Base-by-base conservation (phyloP, 2,113 vertebrate genomes). In the Channa argus region DNA sequence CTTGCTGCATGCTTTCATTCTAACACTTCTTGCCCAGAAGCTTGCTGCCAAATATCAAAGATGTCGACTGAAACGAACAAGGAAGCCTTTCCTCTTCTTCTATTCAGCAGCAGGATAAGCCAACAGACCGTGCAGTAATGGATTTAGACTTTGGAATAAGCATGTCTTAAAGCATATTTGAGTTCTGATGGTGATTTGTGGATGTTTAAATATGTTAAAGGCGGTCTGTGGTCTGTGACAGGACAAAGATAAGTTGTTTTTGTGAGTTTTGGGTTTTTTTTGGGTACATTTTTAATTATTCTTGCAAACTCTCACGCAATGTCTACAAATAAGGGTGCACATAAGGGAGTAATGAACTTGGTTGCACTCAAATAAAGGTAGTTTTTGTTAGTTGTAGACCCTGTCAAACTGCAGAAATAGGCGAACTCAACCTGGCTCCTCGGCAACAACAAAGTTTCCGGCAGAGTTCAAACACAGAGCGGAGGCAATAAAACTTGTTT, bases 21-120 rank as follows among this genome's bases (percentile, higher is more conserved):
- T 62, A 71, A 72, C 52, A 51, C 51, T 39, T 59, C 79, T 85
- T 85, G 68, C 78, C 86, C 63, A 7, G 71, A 77, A 84, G 79
- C 82, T 82, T 36, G 61, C 73, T 59, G 62, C 56, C 53, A 52
- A 70, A 34, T 69, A 82, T 84, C 71, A 90, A 83, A 76, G 63
- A 74, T 56, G 63, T 77, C 47, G 10, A 79, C 62, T 72, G 65
- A 85, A 81, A 62, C 38, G 77, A 86, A 79, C 58, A 74, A 38
- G 59, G 43, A 69, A 36, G 67, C 24, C 56, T 77, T 75, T 71
- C 59, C 59, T 77, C 74, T 39, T 72, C 50, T 49, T 71, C 55
- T 71, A 63, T 75, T 77, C 62, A 82, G 37, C 61, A 11, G 33
- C 36, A 47, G 38, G 49, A 8, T 47, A 58, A 73, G 41, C 52